Evolutionary conservation across 2,888 invertebrate species (phyloP).

Genomic region (Eledone cirrhosa): DNA sequence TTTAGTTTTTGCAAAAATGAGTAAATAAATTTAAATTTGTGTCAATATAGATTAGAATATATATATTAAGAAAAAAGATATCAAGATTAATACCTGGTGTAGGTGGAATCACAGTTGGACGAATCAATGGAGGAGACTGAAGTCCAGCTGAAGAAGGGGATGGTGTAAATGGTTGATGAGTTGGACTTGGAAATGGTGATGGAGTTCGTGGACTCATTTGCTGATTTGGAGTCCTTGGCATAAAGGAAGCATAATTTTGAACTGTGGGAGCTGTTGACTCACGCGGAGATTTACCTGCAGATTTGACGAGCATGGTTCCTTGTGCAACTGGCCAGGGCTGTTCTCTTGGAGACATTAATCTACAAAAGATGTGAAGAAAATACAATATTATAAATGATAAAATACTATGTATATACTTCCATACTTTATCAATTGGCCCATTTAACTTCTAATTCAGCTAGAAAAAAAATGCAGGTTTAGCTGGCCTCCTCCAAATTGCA

Average conservation of each 20-base stretch:
- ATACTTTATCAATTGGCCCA: no score
- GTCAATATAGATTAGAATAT: no score
- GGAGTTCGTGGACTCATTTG: constrained; percentile 45
- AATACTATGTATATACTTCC: no score
- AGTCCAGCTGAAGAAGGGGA: constrained; percentile 26
- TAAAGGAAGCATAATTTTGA: constrained; percentile 41
- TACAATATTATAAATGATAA: neutral
- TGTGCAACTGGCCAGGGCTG: neutral
- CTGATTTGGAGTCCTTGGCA: constrained; percentile 43
- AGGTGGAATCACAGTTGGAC: constrained; percentile 25
- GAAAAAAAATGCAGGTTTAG: no score
- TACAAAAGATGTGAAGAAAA: neutral
- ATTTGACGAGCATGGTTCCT: neutral
- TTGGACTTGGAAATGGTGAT: constrained; percentile 29
- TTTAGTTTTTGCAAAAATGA: no score
- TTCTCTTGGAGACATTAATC: constrained; percentile 13
- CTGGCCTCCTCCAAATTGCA: no score
- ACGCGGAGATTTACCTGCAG: constrained; percentile 12
- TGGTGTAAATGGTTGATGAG: constrained; percentile 26
- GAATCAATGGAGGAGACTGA: constrained; percentile 25
- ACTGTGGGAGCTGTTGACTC: constrained; percentile 17
- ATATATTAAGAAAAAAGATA: no score
- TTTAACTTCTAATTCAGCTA: no score
- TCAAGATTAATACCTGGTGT: constrained; percentile 10
- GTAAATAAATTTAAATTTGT: no score